Evolutionary conservation across 2,113 vertebrate genomes (phyloP).

Genomic region (Cinclus mexicanus): DNA sequence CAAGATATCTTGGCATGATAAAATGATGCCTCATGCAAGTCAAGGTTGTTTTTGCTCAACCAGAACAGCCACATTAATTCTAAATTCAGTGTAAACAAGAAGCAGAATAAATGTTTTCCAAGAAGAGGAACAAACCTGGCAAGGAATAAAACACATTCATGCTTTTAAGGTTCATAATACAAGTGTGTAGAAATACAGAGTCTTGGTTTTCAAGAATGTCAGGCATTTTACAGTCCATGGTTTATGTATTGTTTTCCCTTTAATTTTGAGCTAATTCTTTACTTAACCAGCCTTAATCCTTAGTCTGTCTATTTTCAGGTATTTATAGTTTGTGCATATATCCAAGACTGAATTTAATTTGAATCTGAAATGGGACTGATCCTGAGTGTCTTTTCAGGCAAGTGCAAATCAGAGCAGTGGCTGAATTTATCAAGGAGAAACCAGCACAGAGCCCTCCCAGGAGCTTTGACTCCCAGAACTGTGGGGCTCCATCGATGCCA

Average conservation of each 20-base stretch:
- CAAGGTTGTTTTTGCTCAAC: conserved; percentile 33
- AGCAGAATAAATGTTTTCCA: conserved; percentile 46
- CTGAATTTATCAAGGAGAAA: not conserved
- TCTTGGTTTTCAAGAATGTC: not conserved
- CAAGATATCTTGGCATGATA: not conserved
- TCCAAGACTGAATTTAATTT: not conserved
- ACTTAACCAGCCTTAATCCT: not conserved
- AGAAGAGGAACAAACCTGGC: conserved; percentile 6
- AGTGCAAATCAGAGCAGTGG: not conserved
- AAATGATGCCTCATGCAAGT: not conserved
- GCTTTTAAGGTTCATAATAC: not conserved
- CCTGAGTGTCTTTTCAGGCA: not conserved
- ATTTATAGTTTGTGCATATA: not conserved
- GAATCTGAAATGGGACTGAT: not conserved
- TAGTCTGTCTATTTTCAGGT: not conserved
- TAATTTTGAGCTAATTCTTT: not conserved
- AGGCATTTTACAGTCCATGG: not conserved
- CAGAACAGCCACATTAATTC: conserved; percentile 18
- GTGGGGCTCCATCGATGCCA: not conserved
- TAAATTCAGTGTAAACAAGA: conserved; percentile 37
- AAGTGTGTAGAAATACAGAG: not conserved
- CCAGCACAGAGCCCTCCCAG: not conserved
- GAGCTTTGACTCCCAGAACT: not conserved
- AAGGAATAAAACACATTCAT: not conserved
- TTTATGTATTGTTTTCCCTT: not conserved